These are phyloP conservation scores for Zophobas atratus DNA, from an alignment of 1,140 invertebrate genomes.

Conservation along the genomic window DNA sequence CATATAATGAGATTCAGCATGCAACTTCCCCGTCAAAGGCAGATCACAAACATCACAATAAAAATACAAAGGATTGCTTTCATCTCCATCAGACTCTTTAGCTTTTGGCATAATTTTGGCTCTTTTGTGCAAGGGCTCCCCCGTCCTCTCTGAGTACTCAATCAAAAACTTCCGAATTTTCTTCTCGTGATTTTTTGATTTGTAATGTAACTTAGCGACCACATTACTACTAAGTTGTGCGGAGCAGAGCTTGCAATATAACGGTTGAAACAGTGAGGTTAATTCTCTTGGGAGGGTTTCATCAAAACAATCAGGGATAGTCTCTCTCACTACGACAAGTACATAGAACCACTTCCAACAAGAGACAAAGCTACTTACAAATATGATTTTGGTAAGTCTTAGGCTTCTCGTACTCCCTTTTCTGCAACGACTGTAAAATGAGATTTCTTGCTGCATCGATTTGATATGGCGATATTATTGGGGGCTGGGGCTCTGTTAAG, in stretches of 20 bases:
- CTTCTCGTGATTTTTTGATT: conserved; percentile 69
- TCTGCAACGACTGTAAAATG: conserved; percentile 50
- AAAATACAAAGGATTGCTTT: conserved; percentile 62
- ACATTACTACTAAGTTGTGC: conserved; percentile 66
- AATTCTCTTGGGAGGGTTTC: conserved; percentile 67
- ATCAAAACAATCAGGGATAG: conserved; percentile 58
- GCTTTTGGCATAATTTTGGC: conserved; percentile 44
- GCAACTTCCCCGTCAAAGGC: conserved; percentile 66
- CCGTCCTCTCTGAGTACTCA: conserved; percentile 61
- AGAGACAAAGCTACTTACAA: conserved; percentile 48
- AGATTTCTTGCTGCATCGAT: conserved; percentile 37
- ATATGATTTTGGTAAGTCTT: conserved; percentile 54
- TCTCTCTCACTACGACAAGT: conserved; percentile 12
- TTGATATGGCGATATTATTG: conserved; percentile 24
- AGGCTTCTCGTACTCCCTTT: conserved; percentile 53
- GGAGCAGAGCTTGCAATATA: conserved; percentile 68
- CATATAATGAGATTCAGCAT: conserved; percentile 69
- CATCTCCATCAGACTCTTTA: conserved; percentile 52
- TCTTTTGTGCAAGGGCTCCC: conserved; percentile 62
- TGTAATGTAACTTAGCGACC: conserved; percentile 68
- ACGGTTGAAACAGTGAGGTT: conserved; percentile 66
- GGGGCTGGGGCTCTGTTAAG: conserved; percentile 6
- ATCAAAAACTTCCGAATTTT: conserved; percentile 68
- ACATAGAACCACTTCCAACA: not conserved
- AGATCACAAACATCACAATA: conserved; percentile 69